phyloP scores from a whole-genome alignment of 2,797 vertebrate species.

The Cheirogaleus major region DNA sequence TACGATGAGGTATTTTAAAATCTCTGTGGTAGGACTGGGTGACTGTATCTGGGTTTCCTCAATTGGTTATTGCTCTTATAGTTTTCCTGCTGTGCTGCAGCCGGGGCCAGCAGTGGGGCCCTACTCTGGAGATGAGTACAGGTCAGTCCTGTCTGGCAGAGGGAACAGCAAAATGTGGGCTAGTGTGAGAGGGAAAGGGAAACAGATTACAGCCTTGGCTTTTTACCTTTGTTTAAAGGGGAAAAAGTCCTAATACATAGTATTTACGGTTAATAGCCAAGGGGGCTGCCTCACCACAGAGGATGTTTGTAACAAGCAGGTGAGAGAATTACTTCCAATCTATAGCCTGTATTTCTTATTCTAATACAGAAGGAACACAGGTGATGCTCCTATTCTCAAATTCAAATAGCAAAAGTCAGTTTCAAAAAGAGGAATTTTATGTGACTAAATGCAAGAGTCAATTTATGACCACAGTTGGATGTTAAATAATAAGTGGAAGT shows the following conservation, averaged over 20 bases:
- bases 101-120: not conserved
- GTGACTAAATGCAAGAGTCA: slow-evolving; percentile 11
- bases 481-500: not conserved
- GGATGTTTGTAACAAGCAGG: not conserved
- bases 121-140: not conserved
- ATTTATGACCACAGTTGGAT: not conserved
- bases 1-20: not conserved
- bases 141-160: not conserved
- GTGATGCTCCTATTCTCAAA: not conserved
- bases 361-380: not conserved
- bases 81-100: not conserved
- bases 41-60: not conserved
- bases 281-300: not conserved
- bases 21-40: not conserved
- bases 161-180: rapidly evolving
- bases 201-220: not conserved
- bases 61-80: rapidly evolving
- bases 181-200: not conserved
- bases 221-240: not conserved
- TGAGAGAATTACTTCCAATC: not conserved
- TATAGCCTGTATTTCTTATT: not conserved
- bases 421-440: slow-evolving; percentile 2
- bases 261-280: not conserved
- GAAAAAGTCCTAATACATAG: not conserved
- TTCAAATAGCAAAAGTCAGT: not conserved